phyloP scores from a whole-genome alignment of 1,140 invertebrate species.

The Ladona fulva region DNA sequence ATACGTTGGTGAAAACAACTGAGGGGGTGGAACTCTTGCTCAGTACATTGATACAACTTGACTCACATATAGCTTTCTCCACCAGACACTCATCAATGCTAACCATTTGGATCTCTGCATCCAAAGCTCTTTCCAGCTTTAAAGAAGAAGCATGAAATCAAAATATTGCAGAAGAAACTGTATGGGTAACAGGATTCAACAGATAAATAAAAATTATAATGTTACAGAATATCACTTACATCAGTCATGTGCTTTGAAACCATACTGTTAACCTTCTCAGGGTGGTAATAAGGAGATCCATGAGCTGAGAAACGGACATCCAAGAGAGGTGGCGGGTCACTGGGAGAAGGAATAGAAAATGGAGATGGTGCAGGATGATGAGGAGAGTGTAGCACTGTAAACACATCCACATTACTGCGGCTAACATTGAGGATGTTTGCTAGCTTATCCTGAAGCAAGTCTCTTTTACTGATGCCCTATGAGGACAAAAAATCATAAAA shows the following conservation, averaged over 20 bases:
- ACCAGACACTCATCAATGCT: slow-evolving; percentile 80
- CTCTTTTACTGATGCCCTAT: slow-evolving; percentile 57
- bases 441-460: slow-evolving; percentile 56
- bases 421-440: slow-evolving; percentile 65
- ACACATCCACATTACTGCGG: slow-evolving; percentile 79
- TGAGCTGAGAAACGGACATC: slow-evolving; percentile 88
- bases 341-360: neutral
- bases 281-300: slow-evolving; percentile 79
- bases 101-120: slow-evolving; percentile 66
- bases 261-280: slow-evolving; percentile 76
- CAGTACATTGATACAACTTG: slow-evolving; percentile 62
- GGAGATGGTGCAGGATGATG: slow-evolving; percentile 44
- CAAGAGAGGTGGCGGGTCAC: slow-evolving; percentile 36
- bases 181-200: neutral
- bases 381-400: slow-evolving; percentile 70
- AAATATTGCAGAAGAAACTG: slow-evolving; percentile 22
- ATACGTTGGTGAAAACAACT: slow-evolving; percentile 77
- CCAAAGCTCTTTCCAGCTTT: slow-evolving; percentile 57
- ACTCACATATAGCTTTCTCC: slow-evolving; percentile 59
- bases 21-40: slow-evolving; percentile 61
- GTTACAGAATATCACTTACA: slow-evolving; percentile 36
- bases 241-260: slow-evolving; percentile 54
- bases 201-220: neutral
- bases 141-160: no score
- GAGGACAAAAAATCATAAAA: slow-evolving; percentile 27